Base-by-base conservation (phyloP, 2,888 invertebrate genomes). In the Operophtera brumata region DNA sequence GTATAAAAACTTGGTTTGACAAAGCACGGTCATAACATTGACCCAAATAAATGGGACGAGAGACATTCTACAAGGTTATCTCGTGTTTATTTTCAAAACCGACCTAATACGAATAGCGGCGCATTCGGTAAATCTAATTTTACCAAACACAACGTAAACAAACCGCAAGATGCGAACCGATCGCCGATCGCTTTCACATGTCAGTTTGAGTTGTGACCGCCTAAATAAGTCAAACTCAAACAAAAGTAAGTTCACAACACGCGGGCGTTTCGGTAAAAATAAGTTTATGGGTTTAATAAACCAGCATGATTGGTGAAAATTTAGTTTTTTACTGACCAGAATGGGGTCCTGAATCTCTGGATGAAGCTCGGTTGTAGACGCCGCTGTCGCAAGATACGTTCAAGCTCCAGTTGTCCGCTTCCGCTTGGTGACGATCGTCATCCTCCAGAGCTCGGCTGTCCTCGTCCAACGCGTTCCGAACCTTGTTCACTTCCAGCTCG, bases 381-480 rank as follows among this genome's bases (percentile, higher is more conserved):
- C 91, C 91, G 71, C 91, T 92, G 70, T 92, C 92, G 59, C 91
- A 91, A 54, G 91, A 92, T 61, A 91, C 89, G 75, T 91, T 91
- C 62, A 90, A 73, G 59, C 90, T 89, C 90, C 90, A 91, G 69
- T 85, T 88, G 63, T 90, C 90, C 0, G 82, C 85, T 61, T 90
- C 89, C 2, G 80, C 88, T 61, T 86, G 88, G 12, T 87, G 85
- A 32, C 78, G 70, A 58, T 89, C 88, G 74, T 88, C 86, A 62
- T 84, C 90, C 28, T 90, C 89, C 55, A 91, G 70, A n/a, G 89
- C 91, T 14, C 86, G 83, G 57, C 88, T 82, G 66, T 91, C 90
- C 62, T 88, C 90, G 64, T 91, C 91, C 53, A 91, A 66, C 14
- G 90, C 90, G 37, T 85, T 82, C 42, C 89, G 86, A 45, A 91